Percentiles rank a stretch among this genome's conserved stretches.
These are phyloP conservation scores for Stichodactyla mertensii DNA, from an alignment of 64 coral and sea anemone species.

Conservation along the genomic window DNA sequence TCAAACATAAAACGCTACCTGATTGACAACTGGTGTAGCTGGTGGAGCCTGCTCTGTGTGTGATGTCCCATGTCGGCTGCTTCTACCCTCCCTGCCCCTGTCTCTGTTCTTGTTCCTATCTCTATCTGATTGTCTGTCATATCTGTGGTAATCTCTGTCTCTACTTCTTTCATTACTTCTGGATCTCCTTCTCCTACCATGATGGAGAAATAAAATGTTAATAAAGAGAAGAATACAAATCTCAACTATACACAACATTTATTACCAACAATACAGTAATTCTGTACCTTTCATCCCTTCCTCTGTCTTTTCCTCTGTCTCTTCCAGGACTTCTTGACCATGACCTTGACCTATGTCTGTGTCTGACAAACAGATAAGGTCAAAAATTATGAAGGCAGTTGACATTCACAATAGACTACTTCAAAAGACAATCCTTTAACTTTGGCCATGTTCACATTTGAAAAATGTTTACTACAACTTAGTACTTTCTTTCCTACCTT, in stretches of 20 bases:
- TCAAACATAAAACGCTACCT: conserved; percentile 25
- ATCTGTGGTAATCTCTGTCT: conserved; percentile 26
- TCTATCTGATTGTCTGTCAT: conserved; percentile 11
- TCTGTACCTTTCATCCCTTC: conserved; percentile 30
- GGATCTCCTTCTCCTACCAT: conserved; percentile 43
- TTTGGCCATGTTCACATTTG: too few species aligned
- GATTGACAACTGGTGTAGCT: conserved; percentile 58
- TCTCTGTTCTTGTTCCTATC: conserved; percentile 29
- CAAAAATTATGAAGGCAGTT: background rate
- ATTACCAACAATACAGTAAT: background rate
- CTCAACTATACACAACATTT: background rate
- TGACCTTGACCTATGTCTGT: conserved; percentile 59
- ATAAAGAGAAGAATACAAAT: background rate
- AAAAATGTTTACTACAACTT: background rate
- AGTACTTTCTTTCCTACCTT: conserved; percentile 49
- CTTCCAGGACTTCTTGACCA: conserved; percentile 52
- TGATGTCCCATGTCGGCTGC: conserved; percentile 46
- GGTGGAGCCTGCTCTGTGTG: conserved; percentile 77
- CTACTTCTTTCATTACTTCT: conserved; percentile 53
- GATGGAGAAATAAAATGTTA: background rate
- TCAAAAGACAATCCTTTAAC: background rate
- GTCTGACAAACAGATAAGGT: background rate
- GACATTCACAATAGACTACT: too few species aligned
- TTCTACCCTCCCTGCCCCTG: conserved; percentile 31
- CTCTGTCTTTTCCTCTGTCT: conserved; percentile 24